Conservation (phyloP, 2,888 invertebrate species). For the Cephus rjabovi region DNA sequence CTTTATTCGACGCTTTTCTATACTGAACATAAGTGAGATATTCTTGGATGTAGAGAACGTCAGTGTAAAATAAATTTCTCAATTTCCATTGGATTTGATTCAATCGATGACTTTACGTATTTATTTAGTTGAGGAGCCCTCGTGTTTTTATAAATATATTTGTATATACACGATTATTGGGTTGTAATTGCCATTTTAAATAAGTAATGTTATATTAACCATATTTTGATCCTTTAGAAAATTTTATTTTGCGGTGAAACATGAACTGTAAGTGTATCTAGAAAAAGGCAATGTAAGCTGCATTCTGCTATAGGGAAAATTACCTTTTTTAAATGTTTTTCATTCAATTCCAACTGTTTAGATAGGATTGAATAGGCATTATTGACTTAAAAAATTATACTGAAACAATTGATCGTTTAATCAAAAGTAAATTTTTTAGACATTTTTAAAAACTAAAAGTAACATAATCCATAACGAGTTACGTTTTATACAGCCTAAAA, state of each 20-base stretch:
- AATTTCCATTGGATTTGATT: background rate
- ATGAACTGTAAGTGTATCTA: background rate
- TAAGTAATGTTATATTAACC: background rate
- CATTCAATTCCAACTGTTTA: background rate
- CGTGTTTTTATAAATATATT: background rate
- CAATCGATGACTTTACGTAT: background rate
- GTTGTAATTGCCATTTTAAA: background rate
- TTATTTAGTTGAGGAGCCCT: background rate
- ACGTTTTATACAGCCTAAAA: background rate
- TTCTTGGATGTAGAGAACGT: background rate
- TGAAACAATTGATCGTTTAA: background rate
- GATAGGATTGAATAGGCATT: background rate
- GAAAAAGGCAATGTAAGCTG: background rate
- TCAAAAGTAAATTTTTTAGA: background rate
- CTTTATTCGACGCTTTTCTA: conserved; percentile 70
- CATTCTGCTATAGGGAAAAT: background rate
- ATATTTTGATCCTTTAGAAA: background rate
- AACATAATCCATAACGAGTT: conserved; percentile 2
- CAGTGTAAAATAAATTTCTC: background rate
- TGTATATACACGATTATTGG: background rate
- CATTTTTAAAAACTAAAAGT: background rate
- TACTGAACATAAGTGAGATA: conserved; percentile 45
- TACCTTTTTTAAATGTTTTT: background rate
- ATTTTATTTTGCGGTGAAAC: background rate
- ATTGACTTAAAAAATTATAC: background rate